Percentiles rank a stretch among this genome's conserved stretches.
Evolutionary conservation across 2,888 invertebrate species (phyloP).

Genomic region (Agrotis ipsilon): DNA sequence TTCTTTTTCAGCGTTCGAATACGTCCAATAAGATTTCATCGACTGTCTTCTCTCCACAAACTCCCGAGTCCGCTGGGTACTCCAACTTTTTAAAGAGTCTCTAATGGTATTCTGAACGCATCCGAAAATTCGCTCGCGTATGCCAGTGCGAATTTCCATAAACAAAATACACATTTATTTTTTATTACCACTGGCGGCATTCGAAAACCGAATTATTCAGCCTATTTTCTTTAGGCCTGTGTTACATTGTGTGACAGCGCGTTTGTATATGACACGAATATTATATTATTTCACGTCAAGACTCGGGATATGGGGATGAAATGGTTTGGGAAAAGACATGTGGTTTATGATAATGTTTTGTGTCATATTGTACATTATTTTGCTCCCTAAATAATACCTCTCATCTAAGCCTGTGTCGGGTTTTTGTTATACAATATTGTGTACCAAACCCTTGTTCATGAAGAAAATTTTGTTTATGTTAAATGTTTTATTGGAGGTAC

Average conservation of each 20-base stretch:
- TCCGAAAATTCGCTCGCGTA: slow-evolving; percentile 65
- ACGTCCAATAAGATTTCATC: slow-evolving; percentile 87
- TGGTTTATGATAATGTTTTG: slow-evolving; percentile 46
- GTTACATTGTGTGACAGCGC: slow-evolving; percentile 45
- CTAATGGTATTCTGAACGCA: slow-evolving; percentile 80
- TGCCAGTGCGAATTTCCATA: slow-evolving; percentile 72
- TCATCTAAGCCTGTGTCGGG: slow-evolving; percentile 16
- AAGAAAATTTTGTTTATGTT: neutral
- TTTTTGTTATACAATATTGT: slow-evolving; percentile 19
- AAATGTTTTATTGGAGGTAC: neutral
- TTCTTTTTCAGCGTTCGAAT: slow-evolving; percentile 82
- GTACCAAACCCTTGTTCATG: neutral
- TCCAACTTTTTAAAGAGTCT: slow-evolving; percentile 88
- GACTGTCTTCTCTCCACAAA: slow-evolving; percentile 86
- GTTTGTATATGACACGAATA: slow-evolving; percentile 41
- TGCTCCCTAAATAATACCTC: slow-evolving; percentile 25
- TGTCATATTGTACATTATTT: slow-evolving; percentile 41
- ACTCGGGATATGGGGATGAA: slow-evolving; percentile 36
- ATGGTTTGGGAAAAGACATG: slow-evolving; percentile 46
- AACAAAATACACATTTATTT: slow-evolving; percentile 29
- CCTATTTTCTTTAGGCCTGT: slow-evolving; percentile 47
- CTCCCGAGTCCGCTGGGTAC: slow-evolving; percentile 88
- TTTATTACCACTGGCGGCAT: slow-evolving; percentile 41
- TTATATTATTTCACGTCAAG: slow-evolving; percentile 51
- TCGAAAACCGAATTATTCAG: slow-evolving; percentile 47